Evolutionary conservation across 2,113 vertebrate species (phyloP).

Genomic region (Cheirogaleus medius): DNA sequence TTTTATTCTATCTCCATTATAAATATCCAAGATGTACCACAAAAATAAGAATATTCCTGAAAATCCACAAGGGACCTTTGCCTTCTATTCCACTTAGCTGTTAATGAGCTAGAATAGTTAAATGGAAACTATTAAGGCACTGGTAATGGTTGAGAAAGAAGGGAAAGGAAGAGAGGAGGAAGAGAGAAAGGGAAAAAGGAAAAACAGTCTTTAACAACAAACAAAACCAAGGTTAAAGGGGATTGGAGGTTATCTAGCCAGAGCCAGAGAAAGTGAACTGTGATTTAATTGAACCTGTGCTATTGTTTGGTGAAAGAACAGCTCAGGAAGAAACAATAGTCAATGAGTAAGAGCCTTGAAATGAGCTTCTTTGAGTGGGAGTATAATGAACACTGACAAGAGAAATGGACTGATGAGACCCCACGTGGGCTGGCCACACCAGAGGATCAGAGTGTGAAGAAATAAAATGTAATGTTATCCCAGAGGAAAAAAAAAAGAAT

Average conservation of each 20-base stretch:
- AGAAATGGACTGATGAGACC: not conserved
- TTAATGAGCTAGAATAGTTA: not conserved
- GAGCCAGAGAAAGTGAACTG: not conserved
- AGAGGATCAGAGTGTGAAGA: not conserved
- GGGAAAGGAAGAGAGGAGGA: not conserved
- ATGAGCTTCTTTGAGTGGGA: not conserved
- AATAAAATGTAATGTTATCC: not conserved
- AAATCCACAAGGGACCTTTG: not conserved
- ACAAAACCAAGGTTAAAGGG: not conserved
- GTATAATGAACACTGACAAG: not conserved
- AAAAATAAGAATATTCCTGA: not conserved
- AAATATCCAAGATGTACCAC: not conserved
- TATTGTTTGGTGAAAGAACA: not conserved
- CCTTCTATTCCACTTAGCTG: not conserved
- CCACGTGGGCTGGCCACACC: fast-evolving
- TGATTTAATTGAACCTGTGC: not conserved
- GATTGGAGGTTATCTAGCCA: not conserved
- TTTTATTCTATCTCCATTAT: not conserved
- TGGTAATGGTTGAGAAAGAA: not conserved
- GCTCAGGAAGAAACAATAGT: not conserved
- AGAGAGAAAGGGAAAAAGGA: not conserved
- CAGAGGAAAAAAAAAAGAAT: not conserved
- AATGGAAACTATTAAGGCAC: not conserved
- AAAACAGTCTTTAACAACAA: not conserved
- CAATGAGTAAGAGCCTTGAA: not conserved